Evolutionary conservation across 2,888 invertebrate genomes (phyloP), one percentile per base, ranked within the genome.

Genomic region (Watsonalla cultraria): DNA sequence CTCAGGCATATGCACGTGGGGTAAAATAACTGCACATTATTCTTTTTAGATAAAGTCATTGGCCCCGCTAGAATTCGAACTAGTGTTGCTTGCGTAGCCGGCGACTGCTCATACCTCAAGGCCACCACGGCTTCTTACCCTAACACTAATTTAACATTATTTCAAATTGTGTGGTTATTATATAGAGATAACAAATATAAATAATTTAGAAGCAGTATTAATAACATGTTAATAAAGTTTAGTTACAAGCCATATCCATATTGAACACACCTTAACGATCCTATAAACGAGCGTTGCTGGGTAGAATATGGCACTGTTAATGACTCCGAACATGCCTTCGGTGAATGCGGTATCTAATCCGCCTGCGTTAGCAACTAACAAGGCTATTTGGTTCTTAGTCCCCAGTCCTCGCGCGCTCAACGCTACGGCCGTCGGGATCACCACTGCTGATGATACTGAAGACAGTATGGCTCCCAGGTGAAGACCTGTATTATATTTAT

Each of bases 361-460:
- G 11, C 98, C 95, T 0, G 98, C 96, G 5, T 99, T 99, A 48
- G 97, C 96, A 35, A 99, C 96, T 53, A 99, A 90, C 0, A 97
- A 96, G 0, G 98, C 97, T 50, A 99, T 96, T 48, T 98, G 97
- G 89, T 97, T 97, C 59, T 95, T 95, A 0, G 96, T 94, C 5
- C 99, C 99, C 67, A 96, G 95, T 0, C 97, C 97, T 78, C 94
- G 94, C 46, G 93, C 92, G 34, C 95, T 93, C 33, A 98, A 89
- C 45, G 94, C 91, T 75, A 97, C 93, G 47, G 97, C 93, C 57
- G 96, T 96, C 0, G 99, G 98, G 0, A 98, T 98, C 6, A 99
- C 96, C 5, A 99, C 96, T 1, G 99, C 99, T 5, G 99, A 98
- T 0, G 98, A 97, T 1, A 99, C 98, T 2, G 98, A 99, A 0